Evolutionary conservation across 2,113 vertebrate species (phyloP), one percentile per base, ranked within the genome.

Genomic region (Stegostoma tigrinum): DNA sequence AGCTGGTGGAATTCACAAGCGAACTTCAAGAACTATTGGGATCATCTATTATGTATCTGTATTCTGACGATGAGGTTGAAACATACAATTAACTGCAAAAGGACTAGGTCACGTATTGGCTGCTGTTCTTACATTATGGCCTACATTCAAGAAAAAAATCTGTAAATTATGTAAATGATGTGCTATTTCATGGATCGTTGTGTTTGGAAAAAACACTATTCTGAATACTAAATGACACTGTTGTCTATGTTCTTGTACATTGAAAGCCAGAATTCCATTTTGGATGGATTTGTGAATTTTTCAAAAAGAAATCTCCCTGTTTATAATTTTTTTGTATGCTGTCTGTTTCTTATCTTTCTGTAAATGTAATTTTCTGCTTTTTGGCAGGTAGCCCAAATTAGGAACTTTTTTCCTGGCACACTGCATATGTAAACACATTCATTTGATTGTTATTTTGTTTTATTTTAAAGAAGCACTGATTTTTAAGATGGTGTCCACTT

Each of bases 1-100:
- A 99, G 96, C 98, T 99, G 97, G 98, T 99, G 23, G 98, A 99
- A 96, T 98, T 98, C 96, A 98, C 98, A 27, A 98, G 97, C 0
- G 98, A 99, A 97, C 98, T 99, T 96, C 98, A 98, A 96, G 98
- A 98, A 24, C 97, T 98, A 96, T 98, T 99, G 4, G 98, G 99
- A 96, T 99, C 98, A 96, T 98, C 98, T 1, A 96, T 99, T 96
- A 98, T 99, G 97, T 99, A 98, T 97, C 96, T 99, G 95, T 97
- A 98, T 94, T 97, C 97, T 0, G 97, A 97, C 30, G 97, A 97
- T 96, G 97, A 97, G 94, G 68, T 72, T 30, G 94, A 95, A 95
- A 95, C 67, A 34, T 95, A 48, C 45, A 95, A 70, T 72, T 96
- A 97, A 97, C 97, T 98, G 97, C 97, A 98, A 97, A 98, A 97